Evolutionary conservation across 2,888 invertebrate species (phyloP).

Genomic region (Cephus spinipes): DNA sequence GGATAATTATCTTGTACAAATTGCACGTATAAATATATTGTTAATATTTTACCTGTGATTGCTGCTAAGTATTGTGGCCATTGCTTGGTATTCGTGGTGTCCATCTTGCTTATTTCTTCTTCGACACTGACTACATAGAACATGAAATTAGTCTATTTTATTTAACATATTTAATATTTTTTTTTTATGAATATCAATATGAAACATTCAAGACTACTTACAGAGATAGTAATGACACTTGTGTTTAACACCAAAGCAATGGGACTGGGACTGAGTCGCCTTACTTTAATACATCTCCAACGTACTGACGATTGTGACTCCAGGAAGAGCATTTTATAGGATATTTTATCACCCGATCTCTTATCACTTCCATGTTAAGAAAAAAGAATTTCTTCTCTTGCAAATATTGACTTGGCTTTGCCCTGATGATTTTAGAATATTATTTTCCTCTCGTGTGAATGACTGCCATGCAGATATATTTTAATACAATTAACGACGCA

Average conservation of each 20-base stretch:
- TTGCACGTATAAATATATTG: neutral
- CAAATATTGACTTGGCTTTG: neutral
- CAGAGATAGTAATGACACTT: neutral
- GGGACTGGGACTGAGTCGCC: neutral
- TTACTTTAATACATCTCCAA: neutral
- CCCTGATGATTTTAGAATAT: neutral
- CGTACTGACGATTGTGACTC: neutral
- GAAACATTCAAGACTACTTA: neutral
- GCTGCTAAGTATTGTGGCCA: slow-evolving; percentile 63
- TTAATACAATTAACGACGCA: neutral
- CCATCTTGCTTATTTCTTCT: neutral
- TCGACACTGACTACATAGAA: neutral
- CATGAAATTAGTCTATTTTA: neutral
- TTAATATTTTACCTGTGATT: slow-evolving; percentile 52
- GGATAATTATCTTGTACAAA: neutral
- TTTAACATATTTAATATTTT: neutral
- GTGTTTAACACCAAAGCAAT: neutral
- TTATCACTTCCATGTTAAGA: neutral
- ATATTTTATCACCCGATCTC: neutral
- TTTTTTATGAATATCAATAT: neutral
- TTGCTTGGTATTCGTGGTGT: slow-evolving; percentile 44
- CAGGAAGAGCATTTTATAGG: neutral
- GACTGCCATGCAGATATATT: neutral
- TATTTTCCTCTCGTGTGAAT: no score
- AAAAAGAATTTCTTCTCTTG: neutral